Evolutionary conservation across 2,888 invertebrate species (phyloP), one percentile per base, ranked within the genome.

Genomic region (Parochlus steinenii): DNA sequence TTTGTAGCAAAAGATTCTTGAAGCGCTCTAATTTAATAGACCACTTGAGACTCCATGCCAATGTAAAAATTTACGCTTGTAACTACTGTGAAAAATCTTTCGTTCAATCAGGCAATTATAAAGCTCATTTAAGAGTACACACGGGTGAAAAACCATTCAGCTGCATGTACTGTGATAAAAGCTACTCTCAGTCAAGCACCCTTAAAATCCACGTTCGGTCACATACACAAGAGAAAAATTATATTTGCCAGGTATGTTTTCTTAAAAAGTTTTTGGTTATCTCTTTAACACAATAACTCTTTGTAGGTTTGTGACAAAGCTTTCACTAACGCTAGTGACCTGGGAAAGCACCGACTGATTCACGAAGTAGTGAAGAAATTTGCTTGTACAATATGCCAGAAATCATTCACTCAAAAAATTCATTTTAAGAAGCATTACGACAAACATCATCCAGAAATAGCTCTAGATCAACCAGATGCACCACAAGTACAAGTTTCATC

Each of bases 81-180:
- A 33, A 42, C 5, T 36, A 41, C 16, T 49, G 48, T 24, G 44
- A 41, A 12, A 48, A 47, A 24, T 34, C 43, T 2, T 49, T 49
- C 20, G 48, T 48, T 3, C 48, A 48, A 30, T 34, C 44, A 6
- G 47, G 40, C 3, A 48, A 48, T 31, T 48, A 44, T 26, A 43
- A 43, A 11, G 41, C 44, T 2, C 48, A 48, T 14, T 7, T 47
- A 16, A 31, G 46, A 15, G 44, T 39, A 3, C 48, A 48, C 19
- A 47, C 48, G 1, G 45, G 45, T 8, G 48, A 48, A n/a, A 41
- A 43, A 6, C 48, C 48, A 3, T 48, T 26, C 19, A 18, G 29
- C 5, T 48, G 48, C 29, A 16, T 37, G 2, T 15, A 45, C 2
- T 48, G 48, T 24, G 4, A 14, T 1, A 48, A 47, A 37, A 25